A percentile compares a stretch with the other conserved stretches of the same genome.
Evolutionary conservation across 2,113 vertebrate species (phyloP).

Genomic region (Ibidorhyncha struthersii): DNA sequence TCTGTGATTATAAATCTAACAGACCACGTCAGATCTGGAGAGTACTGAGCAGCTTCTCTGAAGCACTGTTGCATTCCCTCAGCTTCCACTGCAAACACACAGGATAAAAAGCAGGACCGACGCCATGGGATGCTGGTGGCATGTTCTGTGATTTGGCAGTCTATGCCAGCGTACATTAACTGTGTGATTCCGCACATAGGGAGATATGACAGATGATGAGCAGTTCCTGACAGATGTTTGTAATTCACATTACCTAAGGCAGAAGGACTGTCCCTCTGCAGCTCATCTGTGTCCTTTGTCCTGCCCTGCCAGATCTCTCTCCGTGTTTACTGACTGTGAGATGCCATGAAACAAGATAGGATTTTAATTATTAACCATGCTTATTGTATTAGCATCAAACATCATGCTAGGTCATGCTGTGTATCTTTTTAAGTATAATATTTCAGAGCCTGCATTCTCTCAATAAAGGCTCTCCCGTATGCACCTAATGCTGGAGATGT

Average conservation of each 20-base stretch:
- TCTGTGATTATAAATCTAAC: not conserved
- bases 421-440: not conserved
- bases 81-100: not conserved
- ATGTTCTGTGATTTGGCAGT: not conserved
- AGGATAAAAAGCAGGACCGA: not conserved
- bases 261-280: not conserved
- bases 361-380: not conserved
- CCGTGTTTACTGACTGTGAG: not conserved
- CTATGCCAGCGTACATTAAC: not conserved
- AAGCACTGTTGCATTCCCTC: not conserved
- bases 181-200: not conserved
- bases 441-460: not conserved
- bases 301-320: not conserved
- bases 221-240: not conserved
- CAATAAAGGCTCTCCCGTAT: not conserved
- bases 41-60: not conserved
- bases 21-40: not conserved
- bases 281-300: not conserved
- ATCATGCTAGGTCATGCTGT: not conserved
- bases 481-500: not conserved
- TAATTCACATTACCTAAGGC: not conserved
- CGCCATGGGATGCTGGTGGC: fast-evolving
- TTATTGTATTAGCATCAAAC: not conserved
- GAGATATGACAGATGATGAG: not conserved
- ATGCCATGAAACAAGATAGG: not conserved